Base-by-base conservation (phyloP, 2,797 vertebrate species). In the Rhyacichthys aspro region DNA sequence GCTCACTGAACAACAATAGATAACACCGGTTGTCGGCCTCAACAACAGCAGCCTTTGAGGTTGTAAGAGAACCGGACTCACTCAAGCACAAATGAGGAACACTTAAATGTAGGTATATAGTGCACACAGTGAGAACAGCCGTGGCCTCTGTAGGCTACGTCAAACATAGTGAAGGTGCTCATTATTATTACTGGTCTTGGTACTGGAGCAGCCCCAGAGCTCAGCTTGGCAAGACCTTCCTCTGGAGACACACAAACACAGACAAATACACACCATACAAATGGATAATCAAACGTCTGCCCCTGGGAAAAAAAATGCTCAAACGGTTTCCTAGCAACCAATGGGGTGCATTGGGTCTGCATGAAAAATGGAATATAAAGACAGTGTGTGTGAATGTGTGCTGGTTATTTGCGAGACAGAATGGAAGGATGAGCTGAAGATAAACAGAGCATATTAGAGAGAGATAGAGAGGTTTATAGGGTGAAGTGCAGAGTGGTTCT, bases 271-370 rank as follows among this genome's bases (percentile, higher is more conserved):
- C 71, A 80, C 67, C 49, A 90, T 92, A 93, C 92, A 94, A 95
- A 94, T 92, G 92, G 90, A 91, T 93, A 93, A 93, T 95, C 94
- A 94, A 92, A 94, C 82, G 78, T 91, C 91, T 89, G 92, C 76
- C 91, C 86, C 59, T 53, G 83, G 67, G 63, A 42, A 83, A 74
- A 77, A 70, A 72, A 90, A 89, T 5, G 67, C 87, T 85, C 69
- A 73, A 79, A 74, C 78, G 75, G 93, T 93, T 92, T 93, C 94
- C 92, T 94, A 94, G 94, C 89, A 91, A 94, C 91, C 74, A 59
- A 66, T 74, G 63, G 54, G 81, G 81, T 89, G 78, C 86, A 80
- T 83, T 85, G 75, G 81, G 63, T 79, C 66, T 74, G 83, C 78
- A 82, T 74, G 74, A 87, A 83, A 82, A 83, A 85, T 72, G 67